Percentiles rank a stretch among this genome's conserved stretches.
phyloP scores from a whole-genome alignment of 2,113 vertebrate genomes.

The Callaeas wilsoni region DNA sequence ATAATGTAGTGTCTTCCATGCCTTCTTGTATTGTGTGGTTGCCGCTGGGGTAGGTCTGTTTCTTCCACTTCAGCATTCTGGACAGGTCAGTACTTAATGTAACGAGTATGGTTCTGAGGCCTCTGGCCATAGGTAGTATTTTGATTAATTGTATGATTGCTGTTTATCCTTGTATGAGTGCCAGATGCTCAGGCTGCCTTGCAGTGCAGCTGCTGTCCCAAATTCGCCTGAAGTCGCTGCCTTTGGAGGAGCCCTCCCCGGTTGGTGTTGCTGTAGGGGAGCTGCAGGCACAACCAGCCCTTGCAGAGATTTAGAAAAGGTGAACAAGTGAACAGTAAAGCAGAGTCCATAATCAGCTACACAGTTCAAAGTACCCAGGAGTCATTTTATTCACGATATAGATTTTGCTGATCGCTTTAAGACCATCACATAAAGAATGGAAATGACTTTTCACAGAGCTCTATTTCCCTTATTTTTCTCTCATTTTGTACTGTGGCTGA shows the following conservation, averaged over 20 bases:
- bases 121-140: neutral
- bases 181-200: neutral
- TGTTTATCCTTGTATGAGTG: neutral
- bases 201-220: neutral
- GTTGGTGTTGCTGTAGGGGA: neutral
- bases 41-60: neutral
- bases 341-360: neutral
- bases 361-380: neutral
- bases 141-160: neutral
- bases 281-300: neutral
- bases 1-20: neutral
- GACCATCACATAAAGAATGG: neutral
- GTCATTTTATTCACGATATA: neutral
- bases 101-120: neutral
- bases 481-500: neutral
- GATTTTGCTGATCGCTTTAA: neutral
- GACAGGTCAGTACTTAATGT: fast-evolving
- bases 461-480: neutral
- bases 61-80: neutral
- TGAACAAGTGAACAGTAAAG: neutral
- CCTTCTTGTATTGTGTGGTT: neutral
- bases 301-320: neutral
- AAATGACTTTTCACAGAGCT: neutral
- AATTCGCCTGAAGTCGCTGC: fast-evolving
- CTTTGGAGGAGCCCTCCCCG: neutral